Evolutionary conservation across 2,888 invertebrate genomes (phyloP).

Genomic region (Torymus tubicola): DNA sequence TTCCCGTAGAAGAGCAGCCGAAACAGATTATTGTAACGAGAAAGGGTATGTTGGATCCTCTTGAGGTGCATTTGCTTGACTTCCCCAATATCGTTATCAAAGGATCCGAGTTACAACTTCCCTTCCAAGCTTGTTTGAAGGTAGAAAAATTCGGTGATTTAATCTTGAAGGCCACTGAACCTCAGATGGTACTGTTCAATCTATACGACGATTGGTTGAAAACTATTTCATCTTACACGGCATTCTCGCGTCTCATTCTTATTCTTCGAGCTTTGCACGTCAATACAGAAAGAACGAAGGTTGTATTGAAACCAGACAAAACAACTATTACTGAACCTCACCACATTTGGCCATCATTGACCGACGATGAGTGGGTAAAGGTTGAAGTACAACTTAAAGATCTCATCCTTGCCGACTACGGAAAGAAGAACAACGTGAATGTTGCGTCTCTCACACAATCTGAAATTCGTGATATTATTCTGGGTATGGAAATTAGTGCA

Average conservation of each 20-base stretch:
- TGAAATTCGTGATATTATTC: constrained; percentile 98
- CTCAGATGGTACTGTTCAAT: constrained; percentile 99
- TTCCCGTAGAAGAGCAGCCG: constrained; percentile 99
- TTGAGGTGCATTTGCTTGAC: constrained; percentile 99
- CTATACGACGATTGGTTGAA: constrained; percentile 99
- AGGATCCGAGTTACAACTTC: constrained; percentile 97
- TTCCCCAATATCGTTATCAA: constrained; percentile 99
- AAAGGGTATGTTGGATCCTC: constrained; percentile 99
- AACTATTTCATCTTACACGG: constrained; percentile 98
- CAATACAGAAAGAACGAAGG: constrained; percentile 99
- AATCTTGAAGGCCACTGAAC: constrained; percentile 98
- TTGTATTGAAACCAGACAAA: constrained; percentile 98
- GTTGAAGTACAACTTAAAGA: constrained; percentile 99
- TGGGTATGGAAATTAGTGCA: constrained; percentile 99
- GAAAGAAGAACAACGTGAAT: constrained; percentile 99
- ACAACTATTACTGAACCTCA: constrained; percentile 99
- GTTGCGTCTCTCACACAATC: constrained; percentile 99
- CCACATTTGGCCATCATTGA: constrained; percentile 99
- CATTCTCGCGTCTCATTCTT: constrained; percentile 95
- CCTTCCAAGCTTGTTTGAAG: constrained; percentile 99
- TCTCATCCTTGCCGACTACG: constrained; percentile 98
- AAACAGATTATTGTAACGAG: constrained; percentile 99
- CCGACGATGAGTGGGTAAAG: constrained; percentile 99
- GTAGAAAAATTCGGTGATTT: constrained; percentile 99
- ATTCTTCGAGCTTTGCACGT: constrained; percentile 98